Conservation (phyloP, 2,113 vertebrate genomes). For the Columbina picui region DNA sequence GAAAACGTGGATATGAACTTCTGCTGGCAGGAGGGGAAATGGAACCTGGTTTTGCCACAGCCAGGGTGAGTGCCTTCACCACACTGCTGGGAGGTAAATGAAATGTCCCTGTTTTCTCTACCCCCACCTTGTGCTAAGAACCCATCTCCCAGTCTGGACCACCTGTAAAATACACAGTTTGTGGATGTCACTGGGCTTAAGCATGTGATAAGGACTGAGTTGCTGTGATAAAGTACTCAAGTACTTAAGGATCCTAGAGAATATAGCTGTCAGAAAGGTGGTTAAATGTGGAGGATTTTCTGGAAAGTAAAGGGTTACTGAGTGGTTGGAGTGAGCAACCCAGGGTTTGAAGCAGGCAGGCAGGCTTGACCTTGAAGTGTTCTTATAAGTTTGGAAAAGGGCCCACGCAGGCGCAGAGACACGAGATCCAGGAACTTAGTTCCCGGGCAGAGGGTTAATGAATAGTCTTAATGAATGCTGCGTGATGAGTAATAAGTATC, state of each 20-base stretch:
- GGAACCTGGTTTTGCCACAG: not conserved
- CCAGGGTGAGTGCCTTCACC: not conserved
- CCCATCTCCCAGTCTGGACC: not conserved
- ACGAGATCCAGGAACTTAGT: no score
- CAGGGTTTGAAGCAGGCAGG: no score
- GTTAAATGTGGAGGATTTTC: no score
- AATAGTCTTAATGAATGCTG: no score
- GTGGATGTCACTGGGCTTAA: not conserved
- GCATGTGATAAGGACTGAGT: not conserved
- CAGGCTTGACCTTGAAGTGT: no score
- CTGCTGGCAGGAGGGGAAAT: not conserved
- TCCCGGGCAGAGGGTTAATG: no score
- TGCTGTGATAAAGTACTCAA: not conserved
- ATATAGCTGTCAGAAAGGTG: not conserved
- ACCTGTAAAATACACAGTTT: not conserved
- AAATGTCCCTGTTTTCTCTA: not conserved
- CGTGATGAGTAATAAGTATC: no score
- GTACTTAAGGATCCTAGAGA: not conserved
- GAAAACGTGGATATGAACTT: not conserved
- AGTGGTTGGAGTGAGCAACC: no score
- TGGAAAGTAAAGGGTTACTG: no score
- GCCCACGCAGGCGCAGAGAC: no score
- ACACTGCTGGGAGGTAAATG: not conserved
- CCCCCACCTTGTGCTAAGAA: not conserved
- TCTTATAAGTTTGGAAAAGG: no score